These are phyloP conservation scores for Megaustenia siamemsis DNA, from an alignment of 2,888 invertebrate genomes.

Conservation along the genomic window DNA sequence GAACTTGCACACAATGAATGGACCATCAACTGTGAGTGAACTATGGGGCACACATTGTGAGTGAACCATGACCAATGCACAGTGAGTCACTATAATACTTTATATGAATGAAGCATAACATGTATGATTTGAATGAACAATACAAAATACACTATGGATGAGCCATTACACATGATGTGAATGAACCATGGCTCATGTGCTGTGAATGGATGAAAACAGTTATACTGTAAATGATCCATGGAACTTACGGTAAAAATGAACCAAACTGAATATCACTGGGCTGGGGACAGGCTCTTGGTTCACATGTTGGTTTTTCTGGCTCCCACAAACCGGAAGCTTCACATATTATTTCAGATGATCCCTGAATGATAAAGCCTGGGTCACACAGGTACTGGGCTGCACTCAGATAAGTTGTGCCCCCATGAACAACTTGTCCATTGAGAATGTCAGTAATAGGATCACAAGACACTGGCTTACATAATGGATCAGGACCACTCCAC, in stretches of 20 bases:
- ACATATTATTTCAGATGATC: slow-evolving; percentile 60
- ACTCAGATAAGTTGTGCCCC: slow-evolving; percentile 65
- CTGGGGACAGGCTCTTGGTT: slow-evolving; percentile 61
- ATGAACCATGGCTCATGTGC: too few species aligned
- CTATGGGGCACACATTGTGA: too few species aligned
- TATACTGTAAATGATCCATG: neutral
- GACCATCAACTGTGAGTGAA: too few species aligned
- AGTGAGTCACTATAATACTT: too few species aligned
- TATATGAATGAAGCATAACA: too few species aligned
- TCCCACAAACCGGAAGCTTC: slow-evolving; percentile 64
- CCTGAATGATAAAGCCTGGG: slow-evolving; percentile 65
- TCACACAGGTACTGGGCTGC: slow-evolving; percentile 67
- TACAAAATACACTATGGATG: too few species aligned
- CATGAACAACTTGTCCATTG: slow-evolving; percentile 62
- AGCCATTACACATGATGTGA: too few species aligned
- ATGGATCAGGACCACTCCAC: slow-evolving; percentile 75
- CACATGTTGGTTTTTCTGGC: slow-evolving; percentile 61
- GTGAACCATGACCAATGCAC: too few species aligned
- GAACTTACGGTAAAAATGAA: slow-evolving; percentile 61
- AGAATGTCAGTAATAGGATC: slow-evolving; percentile 61
- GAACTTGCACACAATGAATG: too few species aligned
- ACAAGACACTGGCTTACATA: slow-evolving; percentile 74
- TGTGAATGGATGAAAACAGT: neutral
- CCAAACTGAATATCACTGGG: slow-evolving; percentile 56
- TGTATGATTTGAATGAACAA: too few species aligned